phyloP scores from a whole-genome alignment of 2,888 invertebrate species.

The Epirrhoe alternata region DNA sequence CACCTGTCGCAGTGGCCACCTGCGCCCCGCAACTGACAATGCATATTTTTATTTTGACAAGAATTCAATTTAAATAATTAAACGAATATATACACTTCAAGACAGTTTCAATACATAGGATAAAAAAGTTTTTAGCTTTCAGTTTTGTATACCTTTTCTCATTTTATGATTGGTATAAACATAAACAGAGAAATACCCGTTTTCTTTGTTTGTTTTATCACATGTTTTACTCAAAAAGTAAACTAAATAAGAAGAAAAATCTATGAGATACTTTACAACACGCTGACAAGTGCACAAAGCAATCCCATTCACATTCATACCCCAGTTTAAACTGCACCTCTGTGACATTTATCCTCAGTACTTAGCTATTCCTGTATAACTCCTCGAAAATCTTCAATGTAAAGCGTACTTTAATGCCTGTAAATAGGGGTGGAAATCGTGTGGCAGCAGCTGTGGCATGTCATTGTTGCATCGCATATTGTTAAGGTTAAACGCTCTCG shows the following conservation, averaged over 20 bases:
- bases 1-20: conserved; percentile 68
- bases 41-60: conserved; percentile 55
- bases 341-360: conserved; percentile 32
- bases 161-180: background rate
- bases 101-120: background rate
- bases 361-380: conserved; percentile 26
- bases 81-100: background rate
- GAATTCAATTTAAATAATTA: conserved; percentile 25
- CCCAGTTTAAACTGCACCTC: conserved; percentile 27
- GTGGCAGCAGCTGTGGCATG: conserved; percentile 23
- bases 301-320: conserved; percentile 19
- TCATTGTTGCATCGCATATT: conserved; percentile 35
- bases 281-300: background rate
- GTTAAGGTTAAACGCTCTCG: conserved; percentile 29
- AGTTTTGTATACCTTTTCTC: background rate
- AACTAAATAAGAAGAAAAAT: background rate
- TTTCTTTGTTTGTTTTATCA: too few relatives aligned
- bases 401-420: conserved; percentile 18
- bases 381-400: conserved; percentile 13
- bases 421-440: conserved; percentile 11
- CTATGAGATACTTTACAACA: background rate
- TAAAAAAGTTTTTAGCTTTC: background rate
- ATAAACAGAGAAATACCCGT: background rate
- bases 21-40: conserved; percentile 56
- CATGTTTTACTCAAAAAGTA: too few relatives aligned